Evolutionary conservation across 1,140 invertebrate species (phyloP), one percentile per base, ranked within the genome.

Genomic region (Penaeus indicus): DNA sequence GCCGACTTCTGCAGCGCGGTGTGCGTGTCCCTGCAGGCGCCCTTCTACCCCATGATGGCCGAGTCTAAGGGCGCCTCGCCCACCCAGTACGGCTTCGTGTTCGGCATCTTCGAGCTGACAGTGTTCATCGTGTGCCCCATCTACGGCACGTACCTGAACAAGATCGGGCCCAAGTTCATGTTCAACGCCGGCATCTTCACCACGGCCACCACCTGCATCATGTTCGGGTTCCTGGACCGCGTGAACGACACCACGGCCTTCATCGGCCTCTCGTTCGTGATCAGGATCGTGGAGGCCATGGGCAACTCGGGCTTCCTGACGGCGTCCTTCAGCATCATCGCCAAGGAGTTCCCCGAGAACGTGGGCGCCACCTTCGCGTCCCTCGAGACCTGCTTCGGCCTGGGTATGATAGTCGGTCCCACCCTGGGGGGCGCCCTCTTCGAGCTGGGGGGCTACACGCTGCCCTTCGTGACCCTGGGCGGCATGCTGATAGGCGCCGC

Each of bases 221-320:
- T 92, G 92, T 94, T 91, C 92, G 96, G 96, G 18, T 94, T 97
- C 67, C 92, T 97, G 80, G 97, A 98, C 92, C 96, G 95, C 92
- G 94, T 97, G 62, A 94, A 97, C 27, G 95, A 95, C 18, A 96
- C 97, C 88, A 94, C 94, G 80, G 94, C 95, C 0, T 99, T 98
- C 93, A 97, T 98, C 90, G 94, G 95, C 18, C 93, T 97, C 79
- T 97, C 97, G 88, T 97, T 99, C 92, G 91, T 95, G 3, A 96
- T 98, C 86, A 94, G 98, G 88, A 97, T 97, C 89, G 92, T 98
- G 22, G 97, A 98, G 93, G 98, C 97, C 1, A 93, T 97, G 93
- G 97, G 97, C 32, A 97, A 97, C 92, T 97, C 97, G 1, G 97
- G 97, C 4, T 98, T 98, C 93, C 94, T 98, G 5, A 98, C 97